A percentile compares a stretch with the other conserved stretches of the same genome.
Conservation (phyloP, 1,140 invertebrate species). For the Mesaphorura yosii region DNA sequence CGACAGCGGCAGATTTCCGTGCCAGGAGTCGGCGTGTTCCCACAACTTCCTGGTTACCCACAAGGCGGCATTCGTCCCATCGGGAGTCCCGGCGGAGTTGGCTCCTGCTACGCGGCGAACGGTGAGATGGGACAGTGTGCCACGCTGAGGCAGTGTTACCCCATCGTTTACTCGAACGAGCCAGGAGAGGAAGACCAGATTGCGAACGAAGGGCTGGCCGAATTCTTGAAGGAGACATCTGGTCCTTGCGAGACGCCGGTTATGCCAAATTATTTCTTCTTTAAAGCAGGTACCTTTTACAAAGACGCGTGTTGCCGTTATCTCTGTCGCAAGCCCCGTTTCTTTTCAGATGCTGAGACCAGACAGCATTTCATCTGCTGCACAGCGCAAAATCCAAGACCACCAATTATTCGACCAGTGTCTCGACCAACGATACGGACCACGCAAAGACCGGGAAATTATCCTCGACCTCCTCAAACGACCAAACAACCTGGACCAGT, state of each 20-base stretch:
- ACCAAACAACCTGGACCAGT: slow-evolving; percentile 17
- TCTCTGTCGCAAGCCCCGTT: background rate
- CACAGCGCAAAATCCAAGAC: slow-evolving; percentile 1
- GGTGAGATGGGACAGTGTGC: slow-evolving; percentile 3
- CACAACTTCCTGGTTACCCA: background rate
- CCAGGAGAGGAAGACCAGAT: background rate
- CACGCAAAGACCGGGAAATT: slow-evolving; percentile 17
- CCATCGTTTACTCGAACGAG: slow-evolving; percentile 12
- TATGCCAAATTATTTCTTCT: background rate
- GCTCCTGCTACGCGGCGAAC: background rate
- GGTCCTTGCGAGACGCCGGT: slow-evolving; percentile 12
- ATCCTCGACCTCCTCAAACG: slow-evolving; percentile 34
- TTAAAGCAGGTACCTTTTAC: slow-evolving; percentile 9
- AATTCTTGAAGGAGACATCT: slow-evolving; percentile 7
- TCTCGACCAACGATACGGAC: slow-evolving; percentile 28
- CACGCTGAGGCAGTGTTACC: slow-evolving; percentile 15
- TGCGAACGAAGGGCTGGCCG: slow-evolving; percentile 16
- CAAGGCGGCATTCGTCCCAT: background rate
- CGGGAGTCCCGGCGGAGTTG: background rate
- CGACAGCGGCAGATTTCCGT: background rate
- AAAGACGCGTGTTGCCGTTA: background rate
- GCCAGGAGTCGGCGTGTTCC: background rate
- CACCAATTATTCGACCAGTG: slow-evolving; percentile 11
- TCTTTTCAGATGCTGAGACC: background rate
- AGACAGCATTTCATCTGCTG: slow-evolving; percentile 15